These are phyloP conservation scores for Dendropsophus ebraccatus DNA, from an alignment of 2,113 vertebrate species.

Conservation along the genomic window DNA sequence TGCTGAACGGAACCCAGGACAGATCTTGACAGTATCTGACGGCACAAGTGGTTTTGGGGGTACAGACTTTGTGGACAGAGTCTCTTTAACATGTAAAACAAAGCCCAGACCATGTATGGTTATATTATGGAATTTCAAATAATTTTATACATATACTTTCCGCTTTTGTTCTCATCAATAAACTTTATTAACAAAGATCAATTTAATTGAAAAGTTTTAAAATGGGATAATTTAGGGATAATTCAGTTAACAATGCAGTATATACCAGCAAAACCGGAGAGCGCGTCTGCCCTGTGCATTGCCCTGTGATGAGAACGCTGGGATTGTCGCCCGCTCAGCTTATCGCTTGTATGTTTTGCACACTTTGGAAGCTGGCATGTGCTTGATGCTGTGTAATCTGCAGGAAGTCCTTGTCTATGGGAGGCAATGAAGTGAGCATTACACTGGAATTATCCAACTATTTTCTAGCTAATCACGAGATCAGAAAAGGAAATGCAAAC, in stretches of 20 bases:
- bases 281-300: constrained; percentile 43
- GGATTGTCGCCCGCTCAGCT: constrained; percentile 18
- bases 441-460: constrained; percentile 53
- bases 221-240: too few relatives aligned
- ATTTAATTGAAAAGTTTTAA: neutral
- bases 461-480: constrained; percentile 54
- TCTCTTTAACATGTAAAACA: too few relatives aligned
- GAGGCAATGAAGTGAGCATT: constrained; percentile 53
- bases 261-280: neutral
- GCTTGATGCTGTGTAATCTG: constrained; percentile 50
- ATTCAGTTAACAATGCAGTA: neutral
- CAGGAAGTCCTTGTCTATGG: constrained; percentile 55
- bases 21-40: too few relatives aligned
- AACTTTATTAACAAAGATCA: too few relatives aligned
- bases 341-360: constrained; percentile 49
- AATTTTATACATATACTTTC: too few relatives aligned
- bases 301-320: constrained; percentile 42
- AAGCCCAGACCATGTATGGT: too few relatives aligned
- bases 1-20: too few relatives aligned
- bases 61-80: too few relatives aligned
- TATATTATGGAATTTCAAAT: too few relatives aligned
- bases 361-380: constrained; percentile 22
- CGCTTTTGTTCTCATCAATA: too few relatives aligned
- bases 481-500: constrained; percentile 49
- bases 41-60: too few relatives aligned